Percentiles rank a stretch among this genome's conserved stretches.
Conservation (phyloP, 2,113 vertebrate species). For the Heterotilapia buettikoferi region DNA sequence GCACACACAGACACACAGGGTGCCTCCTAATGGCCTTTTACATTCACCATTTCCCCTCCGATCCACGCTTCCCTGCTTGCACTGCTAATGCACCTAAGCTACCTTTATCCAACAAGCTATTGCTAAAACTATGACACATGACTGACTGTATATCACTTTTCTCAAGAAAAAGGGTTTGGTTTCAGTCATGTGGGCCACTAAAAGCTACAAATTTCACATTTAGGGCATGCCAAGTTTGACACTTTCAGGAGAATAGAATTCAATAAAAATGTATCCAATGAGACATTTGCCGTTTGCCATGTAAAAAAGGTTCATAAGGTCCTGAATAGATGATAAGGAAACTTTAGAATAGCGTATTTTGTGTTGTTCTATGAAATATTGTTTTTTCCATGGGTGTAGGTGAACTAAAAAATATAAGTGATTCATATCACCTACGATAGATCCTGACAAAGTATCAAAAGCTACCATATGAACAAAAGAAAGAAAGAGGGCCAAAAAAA, state of each 20-base stretch:
- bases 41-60: conserved; percentile 59
- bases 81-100: conserved; percentile 44
- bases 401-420: background rate
- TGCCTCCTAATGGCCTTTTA: conserved; percentile 64
- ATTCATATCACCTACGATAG: background rate
- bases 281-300: background rate
- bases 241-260: background rate
- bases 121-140: background rate
- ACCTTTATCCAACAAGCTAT: conserved; percentile 22
- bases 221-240: background rate
- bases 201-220: background rate
- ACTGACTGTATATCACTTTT: background rate
- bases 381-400: background rate
- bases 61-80: conserved; percentile 30
- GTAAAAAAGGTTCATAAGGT: background rate
- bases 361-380: background rate
- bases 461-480: background rate
- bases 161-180: background rate
- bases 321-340: background rate
- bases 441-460: background rate
- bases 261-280: background rate
- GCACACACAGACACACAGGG: conserved; percentile 18
- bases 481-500: background rate
- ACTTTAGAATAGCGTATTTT: background rate
- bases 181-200: background rate